Evolutionary conservation across 1,140 invertebrate genomes (phyloP).

Genomic region (Megathymus violae): DNA sequence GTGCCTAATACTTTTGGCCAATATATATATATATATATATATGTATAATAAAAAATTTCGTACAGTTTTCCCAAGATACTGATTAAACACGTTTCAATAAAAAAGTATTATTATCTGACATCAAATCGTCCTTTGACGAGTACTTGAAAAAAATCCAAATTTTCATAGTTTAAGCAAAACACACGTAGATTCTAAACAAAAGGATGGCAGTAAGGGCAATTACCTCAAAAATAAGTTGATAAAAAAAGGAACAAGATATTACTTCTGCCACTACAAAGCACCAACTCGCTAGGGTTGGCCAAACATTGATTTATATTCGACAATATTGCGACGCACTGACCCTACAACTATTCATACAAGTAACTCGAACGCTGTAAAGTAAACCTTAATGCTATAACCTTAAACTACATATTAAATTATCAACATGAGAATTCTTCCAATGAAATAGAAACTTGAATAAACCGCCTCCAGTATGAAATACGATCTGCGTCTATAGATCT

Average conservation of each 20-base stretch:
- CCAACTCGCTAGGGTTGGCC: constrained; percentile 34
- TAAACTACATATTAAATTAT: constrained; percentile 4
- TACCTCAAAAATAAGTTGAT: no score
- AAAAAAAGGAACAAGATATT: background rate
- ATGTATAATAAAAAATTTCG: no score
- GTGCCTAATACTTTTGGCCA: no score
- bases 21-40: no score
- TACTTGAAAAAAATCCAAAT: no score
- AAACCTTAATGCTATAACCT: constrained; percentile 3
- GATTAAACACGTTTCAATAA: no score
- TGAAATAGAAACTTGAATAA: constrained; percentile 23
- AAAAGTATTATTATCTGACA: no score
- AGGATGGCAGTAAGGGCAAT: no score
- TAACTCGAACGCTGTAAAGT: background rate
- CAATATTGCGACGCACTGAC: constrained; percentile 54
- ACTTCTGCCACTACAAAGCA: constrained; percentile 17
- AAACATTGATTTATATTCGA: constrained; percentile 54
- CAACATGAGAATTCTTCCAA: constrained; percentile 8
- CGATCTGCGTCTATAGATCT: constrained; percentile 7
- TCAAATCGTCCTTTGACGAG: no score
- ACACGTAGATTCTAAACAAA: no score
- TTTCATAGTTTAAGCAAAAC: no score
- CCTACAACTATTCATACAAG: constrained; percentile 39
- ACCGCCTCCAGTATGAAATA: constrained; percentile 23
- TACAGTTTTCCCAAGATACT: no score